Evolutionary conservation across 2,888 invertebrate species (phyloP).

Genomic region (Ormyrus nitidulus): DNA sequence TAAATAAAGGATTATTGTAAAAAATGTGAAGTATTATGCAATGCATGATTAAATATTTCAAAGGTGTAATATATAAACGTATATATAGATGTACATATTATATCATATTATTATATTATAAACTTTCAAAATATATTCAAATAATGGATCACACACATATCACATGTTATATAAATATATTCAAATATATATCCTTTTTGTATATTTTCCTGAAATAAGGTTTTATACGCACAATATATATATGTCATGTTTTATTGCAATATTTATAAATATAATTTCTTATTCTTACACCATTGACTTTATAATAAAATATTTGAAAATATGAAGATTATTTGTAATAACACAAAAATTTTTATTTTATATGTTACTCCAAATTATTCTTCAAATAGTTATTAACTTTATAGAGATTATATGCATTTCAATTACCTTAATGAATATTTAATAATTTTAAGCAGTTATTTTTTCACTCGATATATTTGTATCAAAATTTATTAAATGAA

Average conservation of each 20-base stretch:
- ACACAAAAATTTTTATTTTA: conserved; percentile 36
- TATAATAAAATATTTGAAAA: conserved; percentile 49
- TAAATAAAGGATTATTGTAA: conserved; percentile 73
- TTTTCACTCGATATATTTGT: neutral
- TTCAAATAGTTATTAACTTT: conserved; percentile 18
- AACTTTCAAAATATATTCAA: conserved; percentile 48
- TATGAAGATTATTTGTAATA: conserved; percentile 39
- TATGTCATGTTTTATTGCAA: conserved; percentile 29
- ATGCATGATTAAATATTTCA: conserved; percentile 61
- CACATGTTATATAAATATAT: conserved; percentile 48
- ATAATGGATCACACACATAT: conserved; percentile 48
- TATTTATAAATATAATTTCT: conserved; percentile 50
- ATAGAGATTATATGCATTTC: conserved; percentile 27
- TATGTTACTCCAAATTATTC: conserved; percentile 42
- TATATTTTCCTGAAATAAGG: conserved; percentile 58
- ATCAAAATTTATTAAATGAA: neutral
- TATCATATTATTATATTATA: conserved; percentile 54
- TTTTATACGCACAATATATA: conserved; percentile 31
- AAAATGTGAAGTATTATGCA: conserved; percentile 59
- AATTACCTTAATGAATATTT: neutral
- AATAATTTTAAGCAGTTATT: neutral
- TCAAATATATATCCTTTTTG: conserved; percentile 45
- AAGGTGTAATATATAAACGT: conserved; percentile 69
- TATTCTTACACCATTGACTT: conserved; percentile 73
- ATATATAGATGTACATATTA: conserved; percentile 53